Base-by-base conservation (phyloP, 2,113 vertebrate species). In the Columbina picui region DNA sequence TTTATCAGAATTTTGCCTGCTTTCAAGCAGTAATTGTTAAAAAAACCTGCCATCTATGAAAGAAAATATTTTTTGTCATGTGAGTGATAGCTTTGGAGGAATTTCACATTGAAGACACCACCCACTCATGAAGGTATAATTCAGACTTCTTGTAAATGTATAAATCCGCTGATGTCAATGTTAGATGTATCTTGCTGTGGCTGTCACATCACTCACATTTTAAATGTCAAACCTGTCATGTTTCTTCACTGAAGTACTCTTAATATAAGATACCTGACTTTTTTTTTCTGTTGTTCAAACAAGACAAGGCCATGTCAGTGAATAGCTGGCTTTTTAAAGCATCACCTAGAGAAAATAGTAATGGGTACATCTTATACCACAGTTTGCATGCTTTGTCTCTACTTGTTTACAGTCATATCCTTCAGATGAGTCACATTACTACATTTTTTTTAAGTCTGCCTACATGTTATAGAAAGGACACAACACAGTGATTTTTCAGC, bases 151-250 rank as follows among this genome's bases (percentile, higher is more conserved):
- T 90, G 69, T 30, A 92, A 92, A 86, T 19, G 20, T 73, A 59
- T 93, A 90, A 93, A 95, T 50, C 56, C 49, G 90, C 52, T 57
- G 71, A 78, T 71, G 60, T 64, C 84, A 39, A 12, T 93, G 30
- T 83, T 63, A 91, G 63, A 70, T 86, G 50, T 57, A 63, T 81
- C 92, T 91, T 95, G 6, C 88, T 95, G 79, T 75, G 71, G 87
- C 83, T 92, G 92, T 81, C 93, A 87, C 11, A 89, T 90, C 60
- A 78, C 16, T 90, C 88, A 92, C 19, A 75, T 90, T 88, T 90
- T 89, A 96, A 94, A 95, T 95, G 76, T 92, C 90, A 92, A 53
- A 84, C 22, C 25, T 96, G 61, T 78, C 83, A 81, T 50, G 14
- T 71, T 68, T 76, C 65, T 86, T 93, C 88, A 95, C 75, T 84